phyloP scores from a whole-genome alignment of 2,113 vertebrate species.

The Atlantisia rogersi region DNA sequence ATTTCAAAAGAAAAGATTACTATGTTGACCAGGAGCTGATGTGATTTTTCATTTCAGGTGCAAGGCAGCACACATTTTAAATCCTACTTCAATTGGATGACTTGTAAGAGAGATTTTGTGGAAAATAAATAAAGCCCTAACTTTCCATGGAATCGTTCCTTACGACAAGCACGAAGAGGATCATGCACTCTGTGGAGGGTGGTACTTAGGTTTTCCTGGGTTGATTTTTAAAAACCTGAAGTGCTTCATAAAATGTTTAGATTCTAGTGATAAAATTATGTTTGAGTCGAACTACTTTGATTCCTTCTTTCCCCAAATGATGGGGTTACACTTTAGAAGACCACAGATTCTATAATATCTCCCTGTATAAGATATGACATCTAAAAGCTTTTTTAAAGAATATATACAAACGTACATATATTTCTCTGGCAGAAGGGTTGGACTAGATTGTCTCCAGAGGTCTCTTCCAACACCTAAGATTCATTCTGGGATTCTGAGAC shows the following conservation, averaged over 20 bases:
- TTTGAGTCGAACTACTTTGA: neutral
- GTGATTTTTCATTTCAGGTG: neutral
- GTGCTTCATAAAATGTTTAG: neutral
- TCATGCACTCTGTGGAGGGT: neutral
- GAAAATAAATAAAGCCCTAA: neutral
- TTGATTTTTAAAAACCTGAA: neutral
- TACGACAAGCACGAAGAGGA: neutral
- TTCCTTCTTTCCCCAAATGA: neutral
- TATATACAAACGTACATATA: no score
- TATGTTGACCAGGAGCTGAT: neutral
- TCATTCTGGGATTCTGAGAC: no score
- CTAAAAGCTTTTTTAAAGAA: neutral
- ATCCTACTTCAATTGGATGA: neutral
- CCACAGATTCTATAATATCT: neutral
- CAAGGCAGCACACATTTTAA: neutral
- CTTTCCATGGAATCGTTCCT: neutral
- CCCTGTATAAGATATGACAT: neutral
- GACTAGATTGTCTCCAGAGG: no score
- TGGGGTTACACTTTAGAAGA: neutral
- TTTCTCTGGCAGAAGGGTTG: no score
- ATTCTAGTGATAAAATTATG: neutral
- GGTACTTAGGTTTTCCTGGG: neutral
- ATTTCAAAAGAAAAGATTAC: neutral
- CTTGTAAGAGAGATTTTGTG: neutral
- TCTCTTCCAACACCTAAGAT: no score